Conservation (phyloP, 1,140 invertebrate species). For the Aleiodes sp. region DNA sequence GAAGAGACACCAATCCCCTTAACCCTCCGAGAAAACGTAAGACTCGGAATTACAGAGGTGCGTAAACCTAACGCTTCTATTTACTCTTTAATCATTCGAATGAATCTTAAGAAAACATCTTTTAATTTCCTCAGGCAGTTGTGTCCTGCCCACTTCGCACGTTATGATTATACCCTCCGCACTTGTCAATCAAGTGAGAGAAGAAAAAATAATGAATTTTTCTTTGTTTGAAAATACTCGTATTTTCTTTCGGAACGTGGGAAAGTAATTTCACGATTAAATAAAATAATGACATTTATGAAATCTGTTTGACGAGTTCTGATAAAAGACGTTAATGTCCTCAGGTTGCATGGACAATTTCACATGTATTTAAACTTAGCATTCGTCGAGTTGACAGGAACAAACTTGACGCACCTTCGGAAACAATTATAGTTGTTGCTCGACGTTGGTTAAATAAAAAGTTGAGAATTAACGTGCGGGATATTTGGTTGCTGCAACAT, state of each 20-base stretch:
- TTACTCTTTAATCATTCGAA: not conserved
- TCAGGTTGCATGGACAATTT: slow-evolving; percentile 15
- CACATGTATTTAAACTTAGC: not conserved
- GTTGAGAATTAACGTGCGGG: not conserved
- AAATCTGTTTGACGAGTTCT: slow-evolving; percentile 3
- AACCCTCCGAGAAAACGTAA: not conserved
- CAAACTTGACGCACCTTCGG: slow-evolving; percentile 6
- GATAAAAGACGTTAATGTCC: slow-evolving; percentile 11
- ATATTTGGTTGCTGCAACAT: slow-evolving; percentile 14
- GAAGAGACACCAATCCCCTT: not conserved
- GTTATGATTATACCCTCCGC: slow-evolving; percentile 2
- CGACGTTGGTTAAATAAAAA: not conserved
- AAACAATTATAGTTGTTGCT: not conserved
- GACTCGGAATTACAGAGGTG: slow-evolving; percentile 4
- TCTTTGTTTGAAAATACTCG: too few species aligned
- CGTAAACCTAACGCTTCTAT: slow-evolving; percentile 10
- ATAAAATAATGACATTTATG: not conserved
- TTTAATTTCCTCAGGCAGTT: slow-evolving; percentile 6
- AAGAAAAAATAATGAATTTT: too few species aligned
- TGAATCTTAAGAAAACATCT: slow-evolving; percentile 8
- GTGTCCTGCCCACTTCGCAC: slow-evolving; percentile 3
- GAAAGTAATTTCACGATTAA: not conserved
- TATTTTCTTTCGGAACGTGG: not conserved
- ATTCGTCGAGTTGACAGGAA: slow-evolving; percentile 6
- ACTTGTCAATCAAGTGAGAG: too few species aligned